These are phyloP conservation scores for Platycnemis pennipes DNA, from an alignment of 2,888 invertebrate species.

Conservation along the genomic window DNA sequence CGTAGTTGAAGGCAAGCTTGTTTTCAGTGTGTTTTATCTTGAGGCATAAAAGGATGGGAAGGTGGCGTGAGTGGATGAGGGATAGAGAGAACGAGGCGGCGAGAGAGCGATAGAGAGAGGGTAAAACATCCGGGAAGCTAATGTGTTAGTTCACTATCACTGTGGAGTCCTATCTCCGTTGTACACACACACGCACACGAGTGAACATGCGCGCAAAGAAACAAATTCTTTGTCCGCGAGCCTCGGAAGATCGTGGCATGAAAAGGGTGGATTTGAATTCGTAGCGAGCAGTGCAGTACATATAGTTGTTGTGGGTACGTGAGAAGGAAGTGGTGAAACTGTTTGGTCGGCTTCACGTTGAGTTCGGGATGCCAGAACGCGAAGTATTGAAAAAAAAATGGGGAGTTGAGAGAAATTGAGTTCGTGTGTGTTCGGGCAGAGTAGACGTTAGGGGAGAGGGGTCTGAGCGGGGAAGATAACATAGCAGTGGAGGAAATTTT, in stretches of 20 bases:
- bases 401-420: not conserved
- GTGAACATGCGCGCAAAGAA: not conserved
- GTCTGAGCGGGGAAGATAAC: not conserved
- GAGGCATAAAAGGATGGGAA: not conserved
- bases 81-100: not conserved
- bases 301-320: not conserved
- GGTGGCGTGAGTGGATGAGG: not conserved
- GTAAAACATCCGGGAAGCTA: not conserved
- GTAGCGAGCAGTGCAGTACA: not conserved
- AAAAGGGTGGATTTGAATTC: not conserved
- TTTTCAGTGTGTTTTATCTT: constrained; percentile 38
- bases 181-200: not conserved
- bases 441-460: not conserved
- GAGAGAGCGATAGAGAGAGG: not conserved
- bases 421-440: not conserved
- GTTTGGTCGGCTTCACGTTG: not conserved
- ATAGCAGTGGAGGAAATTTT: not conserved
- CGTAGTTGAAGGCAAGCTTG: not conserved
- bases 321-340: not conserved
- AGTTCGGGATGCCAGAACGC: not conserved
- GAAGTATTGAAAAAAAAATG: not conserved
- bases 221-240: not conserved
- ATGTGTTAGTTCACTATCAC: constrained; percentile 19
- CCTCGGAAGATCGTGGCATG: not conserved
- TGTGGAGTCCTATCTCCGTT: not conserved